A percentile compares a stretch with the other conserved stretches of the same genome.
phyloP scores from a whole-genome alignment of 2,888 invertebrate species.

The Drosophila emarginata region DNA sequence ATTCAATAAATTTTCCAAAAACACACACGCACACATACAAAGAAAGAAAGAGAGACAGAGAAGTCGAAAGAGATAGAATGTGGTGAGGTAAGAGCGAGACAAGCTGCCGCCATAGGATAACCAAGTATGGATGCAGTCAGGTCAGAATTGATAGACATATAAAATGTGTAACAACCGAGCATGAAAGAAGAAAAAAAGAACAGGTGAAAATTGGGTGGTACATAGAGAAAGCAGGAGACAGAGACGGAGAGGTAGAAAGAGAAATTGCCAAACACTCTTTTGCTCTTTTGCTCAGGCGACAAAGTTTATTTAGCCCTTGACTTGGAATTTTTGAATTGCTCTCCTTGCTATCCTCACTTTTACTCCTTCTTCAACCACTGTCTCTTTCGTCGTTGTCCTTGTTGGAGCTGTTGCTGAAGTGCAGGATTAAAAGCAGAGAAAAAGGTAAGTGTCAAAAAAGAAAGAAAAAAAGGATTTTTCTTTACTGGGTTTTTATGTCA shows the following conservation, averaged over 20 bases:
- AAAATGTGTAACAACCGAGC: conserved; percentile 41
- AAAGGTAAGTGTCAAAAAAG: conserved; percentile 7
- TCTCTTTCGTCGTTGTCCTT: not conserved
- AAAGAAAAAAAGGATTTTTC: conserved; percentile 7
- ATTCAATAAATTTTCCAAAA: conserved; percentile 65
- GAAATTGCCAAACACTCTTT: conserved; percentile 43
- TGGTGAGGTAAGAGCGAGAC: conserved; percentile 24
- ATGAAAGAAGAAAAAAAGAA: not conserved
- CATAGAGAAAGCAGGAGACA: not conserved
- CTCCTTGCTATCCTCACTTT: conserved; percentile 6
- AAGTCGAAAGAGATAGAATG: not conserved
- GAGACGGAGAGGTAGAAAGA: not conserved
- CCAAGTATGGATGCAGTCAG: conserved; percentile 45
- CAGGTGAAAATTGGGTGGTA: not conserved
- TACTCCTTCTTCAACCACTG: not conserved
- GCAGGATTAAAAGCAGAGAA: conserved; percentile 46
- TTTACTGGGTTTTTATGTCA: not conserved
- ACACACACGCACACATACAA: no score
- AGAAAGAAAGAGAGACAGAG: not conserved
- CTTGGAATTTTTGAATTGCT: conserved; percentile 63
- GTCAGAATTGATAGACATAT: conserved; percentile 67
- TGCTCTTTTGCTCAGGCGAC: conserved; percentile 51
- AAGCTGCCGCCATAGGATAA: conserved; percentile 55
- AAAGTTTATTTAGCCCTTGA: conserved; percentile 74
- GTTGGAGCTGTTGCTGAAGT: conserved; percentile 27